A percentile compares a stretch with the other conserved stretches of the same genome.
Evolutionary conservation across 2,797 vertebrate genomes (phyloP).

Genomic region (Arvicola amphibius): DNA sequence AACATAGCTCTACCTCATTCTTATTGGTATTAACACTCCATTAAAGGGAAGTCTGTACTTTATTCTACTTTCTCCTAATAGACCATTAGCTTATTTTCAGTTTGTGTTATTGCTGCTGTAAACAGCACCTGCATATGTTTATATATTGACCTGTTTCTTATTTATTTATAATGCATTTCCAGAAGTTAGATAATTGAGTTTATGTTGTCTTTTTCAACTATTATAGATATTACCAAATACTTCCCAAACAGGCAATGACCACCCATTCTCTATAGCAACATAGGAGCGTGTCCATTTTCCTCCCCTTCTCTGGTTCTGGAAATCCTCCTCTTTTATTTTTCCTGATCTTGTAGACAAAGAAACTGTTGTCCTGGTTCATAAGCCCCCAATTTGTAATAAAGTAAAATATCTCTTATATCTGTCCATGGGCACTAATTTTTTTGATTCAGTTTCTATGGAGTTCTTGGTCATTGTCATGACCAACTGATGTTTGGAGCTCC

Average conservation of each 20-base stretch:
- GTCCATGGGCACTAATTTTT: not conserved
- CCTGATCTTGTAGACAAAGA: not conserved
- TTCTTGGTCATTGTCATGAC: not conserved
- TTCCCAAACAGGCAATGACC: not conserved
- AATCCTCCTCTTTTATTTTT: not conserved
- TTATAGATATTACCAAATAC: not conserved
- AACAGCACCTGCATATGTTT: not conserved
- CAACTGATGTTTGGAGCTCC: not conserved
- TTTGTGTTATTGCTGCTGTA: slow-evolving; percentile 32
- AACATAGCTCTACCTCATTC: not conserved
- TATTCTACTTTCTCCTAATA: not conserved
- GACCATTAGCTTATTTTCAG: not conserved
- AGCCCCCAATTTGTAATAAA: not conserved
- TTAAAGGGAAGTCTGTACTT: not conserved
- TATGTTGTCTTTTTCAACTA: slow-evolving; percentile 11
- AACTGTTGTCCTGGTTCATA: not conserved
- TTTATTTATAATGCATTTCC: not conserved
- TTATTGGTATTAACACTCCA: not conserved
- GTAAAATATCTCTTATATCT: not conserved
- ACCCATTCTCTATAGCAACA: not conserved
- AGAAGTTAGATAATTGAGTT: not conserved
- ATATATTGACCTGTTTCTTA: not conserved
- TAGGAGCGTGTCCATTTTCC: not conserved
- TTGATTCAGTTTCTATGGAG: not conserved
- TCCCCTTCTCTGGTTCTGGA: not conserved